Base-by-base conservation (phyloP, 1,140 invertebrate genomes). In the Drosophila pandora region DNA sequence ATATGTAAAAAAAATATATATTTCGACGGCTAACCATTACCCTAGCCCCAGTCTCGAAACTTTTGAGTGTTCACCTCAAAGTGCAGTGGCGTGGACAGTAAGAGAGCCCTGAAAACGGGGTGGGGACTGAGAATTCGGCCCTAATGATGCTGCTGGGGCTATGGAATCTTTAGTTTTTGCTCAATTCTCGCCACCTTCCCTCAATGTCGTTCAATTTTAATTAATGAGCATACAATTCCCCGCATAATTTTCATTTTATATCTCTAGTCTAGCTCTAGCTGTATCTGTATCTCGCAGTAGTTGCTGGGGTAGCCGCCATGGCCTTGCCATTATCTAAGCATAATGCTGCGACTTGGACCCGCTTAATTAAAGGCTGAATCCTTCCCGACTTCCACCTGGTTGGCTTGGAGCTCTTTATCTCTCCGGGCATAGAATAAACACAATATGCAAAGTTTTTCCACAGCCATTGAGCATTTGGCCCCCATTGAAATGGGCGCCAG, bases 161-260 rank as follows among this genome's bases (percentile, higher is more conserved):
- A 58, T 64, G 70, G 55, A 34, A 47, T 22, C 43, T 23, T 47
- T 48, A 28, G 49, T 47, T 54, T 41, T 32, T 34, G 21, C 39
- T 17, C 39, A 55, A 45, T 50, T 60, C 55, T 64, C 58, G 28
- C 60, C 41, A 21, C 17, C 41, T 21, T 23, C 21, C 54, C 67
- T 61, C 56, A 68, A 80, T 78, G 87, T 75, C 50, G 82, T 87
- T 87, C 82, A 87, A 87, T 87, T 85, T 87, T 88, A 87, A 87
- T 87, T 88, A 88, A 87, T 87, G 83, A 88, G 79, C 83, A 87
- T 64, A 85, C 81, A 87, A 85, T 87, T 87, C 74, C 61, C 61
- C 70, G 82, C 83, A 88, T 88, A 87, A 87, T 85, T 82, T 85
- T 52, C 81, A 85, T 76, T 83, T 75, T 54, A 56, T 75, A 57